Conservation (phyloP, 2,797 vertebrate genomes). For the Labroides dimidiatus region DNA sequence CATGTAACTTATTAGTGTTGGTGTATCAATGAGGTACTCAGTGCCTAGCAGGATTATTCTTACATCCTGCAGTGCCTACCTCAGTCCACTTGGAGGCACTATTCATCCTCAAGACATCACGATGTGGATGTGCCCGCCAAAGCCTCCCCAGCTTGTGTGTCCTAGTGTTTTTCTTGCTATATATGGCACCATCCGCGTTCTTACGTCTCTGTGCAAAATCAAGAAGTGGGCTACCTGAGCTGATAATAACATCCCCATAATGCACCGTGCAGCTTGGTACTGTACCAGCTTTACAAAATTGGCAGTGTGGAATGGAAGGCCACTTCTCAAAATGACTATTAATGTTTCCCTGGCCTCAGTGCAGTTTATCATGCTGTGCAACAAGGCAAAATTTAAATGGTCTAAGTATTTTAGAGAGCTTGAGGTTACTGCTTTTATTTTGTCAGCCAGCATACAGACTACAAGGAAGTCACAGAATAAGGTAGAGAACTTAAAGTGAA, state of each 20-base stretch:
- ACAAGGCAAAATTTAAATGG: conserved; percentile 25
- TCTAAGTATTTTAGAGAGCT: conserved; percentile 16
- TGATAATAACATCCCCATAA: conserved; percentile 74
- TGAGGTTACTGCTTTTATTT: conserved; percentile 14
- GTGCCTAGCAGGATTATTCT: not conserved
- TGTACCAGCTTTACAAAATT: conserved; percentile 59
- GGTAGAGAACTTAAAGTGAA: not conserved
- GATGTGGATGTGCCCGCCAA: conserved; percentile 2
- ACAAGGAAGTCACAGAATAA: not conserved
- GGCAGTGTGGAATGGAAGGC: conserved; percentile 56
- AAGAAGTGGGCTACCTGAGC: conserved; percentile 69
- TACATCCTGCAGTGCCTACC: conserved; percentile 32
- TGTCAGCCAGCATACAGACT: conserved; percentile 1
- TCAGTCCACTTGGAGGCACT: conserved; percentile 74
- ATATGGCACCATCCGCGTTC: conserved; percentile 68
- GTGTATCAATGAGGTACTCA: not conserved
- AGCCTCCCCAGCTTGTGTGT: conserved; percentile 47
- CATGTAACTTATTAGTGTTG: not conserved
- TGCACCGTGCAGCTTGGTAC: conserved; percentile 57
- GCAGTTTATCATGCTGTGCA: conserved; percentile 37
- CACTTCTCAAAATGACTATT: conserved; percentile 35
- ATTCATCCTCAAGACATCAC: conserved; percentile 59
- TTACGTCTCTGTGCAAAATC: conserved; percentile 64
- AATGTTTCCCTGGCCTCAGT: conserved; percentile 29
- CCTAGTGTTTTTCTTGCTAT: conserved; percentile 54